Evolutionary conservation across 2,888 invertebrate species (phyloP).

Genomic region (Clistopyga incitator): DNA sequence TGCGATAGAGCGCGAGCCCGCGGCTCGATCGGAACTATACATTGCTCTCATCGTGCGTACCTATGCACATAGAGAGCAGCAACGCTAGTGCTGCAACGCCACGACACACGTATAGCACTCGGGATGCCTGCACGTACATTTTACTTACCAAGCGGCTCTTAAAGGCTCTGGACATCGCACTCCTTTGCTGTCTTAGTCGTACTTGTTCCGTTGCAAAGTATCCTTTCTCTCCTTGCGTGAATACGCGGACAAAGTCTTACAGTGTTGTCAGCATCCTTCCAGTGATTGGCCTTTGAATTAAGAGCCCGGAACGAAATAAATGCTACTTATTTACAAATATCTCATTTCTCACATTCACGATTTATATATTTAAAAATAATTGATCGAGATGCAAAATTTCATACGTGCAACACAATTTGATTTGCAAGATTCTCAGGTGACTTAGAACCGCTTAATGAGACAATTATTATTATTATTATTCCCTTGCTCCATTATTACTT

Average conservation of each 20-base stretch:
- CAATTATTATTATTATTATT: background rate
- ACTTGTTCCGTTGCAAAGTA: background rate
- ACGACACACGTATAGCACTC: conserved; percentile 19
- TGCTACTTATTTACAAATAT: background rate
- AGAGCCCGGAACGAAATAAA: background rate
- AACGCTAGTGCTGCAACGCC: background rate
- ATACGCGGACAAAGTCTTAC: background rate
- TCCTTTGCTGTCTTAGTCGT: background rate
- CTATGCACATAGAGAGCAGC: conserved; percentile 21
- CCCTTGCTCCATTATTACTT: background rate
- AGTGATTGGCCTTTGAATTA: background rate
- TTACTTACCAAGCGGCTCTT: background rate
- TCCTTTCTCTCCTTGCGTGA: conserved; percentile 24
- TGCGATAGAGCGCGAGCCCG: conserved; percentile 34
- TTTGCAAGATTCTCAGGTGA: background rate
- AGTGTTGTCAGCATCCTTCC: background rate
- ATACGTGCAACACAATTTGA: background rate
- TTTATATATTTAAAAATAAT: too few relatives aligned
- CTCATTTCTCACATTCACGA: too few relatives aligned
- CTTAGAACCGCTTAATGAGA: background rate
- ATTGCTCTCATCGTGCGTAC: conserved; percentile 6
- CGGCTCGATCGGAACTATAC: conserved; percentile 44
- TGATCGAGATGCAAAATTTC: background rate
- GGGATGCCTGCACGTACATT: conserved; percentile 36
- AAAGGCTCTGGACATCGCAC: conserved; percentile 12